Conservation (phyloP, 2,888 invertebrate genomes). For the Geotrupes spiniger region DNA sequence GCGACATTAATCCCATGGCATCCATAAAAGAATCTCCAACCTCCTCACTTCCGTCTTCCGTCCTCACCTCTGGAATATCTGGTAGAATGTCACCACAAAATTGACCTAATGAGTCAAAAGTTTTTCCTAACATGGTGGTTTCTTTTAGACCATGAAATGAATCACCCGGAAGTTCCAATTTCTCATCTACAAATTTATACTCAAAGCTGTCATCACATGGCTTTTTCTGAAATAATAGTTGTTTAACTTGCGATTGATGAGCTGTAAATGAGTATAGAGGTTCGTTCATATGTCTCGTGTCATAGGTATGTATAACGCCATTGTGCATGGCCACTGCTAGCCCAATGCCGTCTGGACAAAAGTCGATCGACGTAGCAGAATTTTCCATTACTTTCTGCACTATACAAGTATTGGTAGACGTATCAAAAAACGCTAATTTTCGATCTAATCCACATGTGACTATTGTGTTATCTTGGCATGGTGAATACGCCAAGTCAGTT, state of each 20-base stretch:
- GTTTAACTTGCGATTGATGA: conserved; percentile 47
- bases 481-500: conserved; percentile 57
- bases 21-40: conserved; percentile 39
- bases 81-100: conserved; percentile 17
- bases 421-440: conserved; percentile 58
- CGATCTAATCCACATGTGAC: conserved; percentile 58
- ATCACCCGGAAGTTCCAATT: conserved; percentile 8
- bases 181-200: conserved; percentile 17
- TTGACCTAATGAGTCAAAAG: conserved; percentile 19
- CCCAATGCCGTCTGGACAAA: conserved; percentile 47
- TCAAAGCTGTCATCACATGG: conserved; percentile 10
- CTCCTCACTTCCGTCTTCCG: conserved; percentile 9
- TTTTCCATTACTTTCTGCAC: conserved; percentile 38
- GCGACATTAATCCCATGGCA: conserved; percentile 34
- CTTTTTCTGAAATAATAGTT: conserved; percentile 23
- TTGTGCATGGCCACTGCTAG: conserved; percentile 58
- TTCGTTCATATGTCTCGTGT: conserved; percentile 54
- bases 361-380: conserved; percentile 42
- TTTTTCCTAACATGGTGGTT: neutral
- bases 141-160: neutral
- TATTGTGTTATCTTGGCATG: conserved; percentile 56
- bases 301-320: conserved; percentile 56
- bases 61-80: conserved; percentile 15
- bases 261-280: conserved; percentile 53
- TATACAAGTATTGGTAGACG: conserved; percentile 47